Percentiles rank a stretch among this genome's conserved stretches.
Conservation (phyloP, 2,888 invertebrate genomes). For the Serrognathus titanus region DNA sequence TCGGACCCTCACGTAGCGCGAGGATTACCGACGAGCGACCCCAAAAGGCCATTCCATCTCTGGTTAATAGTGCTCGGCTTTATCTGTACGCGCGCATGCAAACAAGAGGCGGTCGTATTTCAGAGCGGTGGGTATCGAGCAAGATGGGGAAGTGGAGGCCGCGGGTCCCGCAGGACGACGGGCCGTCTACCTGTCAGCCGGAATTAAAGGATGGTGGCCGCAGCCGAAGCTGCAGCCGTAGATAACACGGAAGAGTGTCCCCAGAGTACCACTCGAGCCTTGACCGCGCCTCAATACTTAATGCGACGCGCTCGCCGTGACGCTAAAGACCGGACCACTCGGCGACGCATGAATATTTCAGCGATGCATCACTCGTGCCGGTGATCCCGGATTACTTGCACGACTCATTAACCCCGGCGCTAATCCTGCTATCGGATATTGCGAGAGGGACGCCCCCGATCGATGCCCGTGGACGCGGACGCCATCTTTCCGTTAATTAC, state of each 20-base stretch:
- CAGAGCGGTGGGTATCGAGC: slow-evolving; percentile 11
- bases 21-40: slow-evolving; percentile 35
- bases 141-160: slow-evolving; percentile 21
- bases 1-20: slow-evolving; percentile 36
- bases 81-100: slow-evolving; percentile 47
- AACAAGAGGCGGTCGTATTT: slow-evolving; percentile 48
- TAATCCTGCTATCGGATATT: slow-evolving; percentile 51
- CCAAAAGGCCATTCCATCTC: slow-evolving; percentile 37
- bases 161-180: slow-evolving; percentile 43
- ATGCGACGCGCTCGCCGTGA: slow-evolving; percentile 36
- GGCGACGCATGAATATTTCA: slow-evolving; percentile 47
- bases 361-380: slow-evolving; percentile 42
- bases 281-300: slow-evolving; percentile 47
- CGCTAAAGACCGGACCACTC: slow-evolving; percentile 35
- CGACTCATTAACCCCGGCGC: slow-evolving; percentile 53
- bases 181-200: slow-evolving; percentile 54
- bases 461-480: slow-evolving; percentile 27
- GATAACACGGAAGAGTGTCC: slow-evolving; percentile 44
- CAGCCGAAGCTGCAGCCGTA: slow-evolving; percentile 43
- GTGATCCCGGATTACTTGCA: slow-evolving; percentile 51
- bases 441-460: slow-evolving; percentile 35
- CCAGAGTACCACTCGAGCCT: slow-evolving; percentile 38
- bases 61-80: slow-evolving; percentile 37
- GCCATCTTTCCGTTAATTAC: slow-evolving; percentile 28
- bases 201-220: slow-evolving; percentile 56